These are phyloP conservation scores for Philereme vetulata DNA, from an alignment of 2,888 invertebrate species.

Conservation along the genomic window DNA sequence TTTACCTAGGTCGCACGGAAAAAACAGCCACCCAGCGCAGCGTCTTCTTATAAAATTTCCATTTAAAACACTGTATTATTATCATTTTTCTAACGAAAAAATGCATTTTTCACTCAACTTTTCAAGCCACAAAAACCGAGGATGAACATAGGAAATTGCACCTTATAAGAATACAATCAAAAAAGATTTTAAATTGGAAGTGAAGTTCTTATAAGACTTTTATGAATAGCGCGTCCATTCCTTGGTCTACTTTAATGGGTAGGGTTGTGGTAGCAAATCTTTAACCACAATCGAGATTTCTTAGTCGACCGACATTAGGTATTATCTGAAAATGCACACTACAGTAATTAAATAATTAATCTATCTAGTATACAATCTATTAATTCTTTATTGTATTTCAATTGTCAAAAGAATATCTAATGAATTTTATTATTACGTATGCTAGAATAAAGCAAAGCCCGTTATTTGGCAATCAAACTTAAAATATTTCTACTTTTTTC, in stretches of 20 bases:
- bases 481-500: no score
- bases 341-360: no score
- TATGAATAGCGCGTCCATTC: constrained; percentile 42
- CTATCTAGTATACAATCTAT: no score
- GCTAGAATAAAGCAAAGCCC: no score
- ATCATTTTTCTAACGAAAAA: constrained; percentile 82
- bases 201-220: constrained; percentile 51
- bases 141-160: constrained; percentile 34
- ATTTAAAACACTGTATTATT: constrained; percentile 79
- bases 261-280: constrained; percentile 61
- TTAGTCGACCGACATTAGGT: constrained; percentile 4
- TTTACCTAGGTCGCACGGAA: constrained; percentile 62
- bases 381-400: no score
- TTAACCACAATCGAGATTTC: constrained; percentile 48
- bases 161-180: constrained; percentile 44
- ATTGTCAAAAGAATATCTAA: no score
- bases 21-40: constrained; percentile 69
- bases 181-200: constrained; percentile 43
- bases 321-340: no score
- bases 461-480: no score
- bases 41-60: constrained; percentile 80
- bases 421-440: no score
- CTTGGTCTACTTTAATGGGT: constrained; percentile 78
- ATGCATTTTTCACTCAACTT: constrained; percentile 52
- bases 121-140: constrained; percentile 45